phyloP scores from a whole-genome alignment of 2,888 invertebrate genomes.

The Parascotia fuliginaria region DNA sequence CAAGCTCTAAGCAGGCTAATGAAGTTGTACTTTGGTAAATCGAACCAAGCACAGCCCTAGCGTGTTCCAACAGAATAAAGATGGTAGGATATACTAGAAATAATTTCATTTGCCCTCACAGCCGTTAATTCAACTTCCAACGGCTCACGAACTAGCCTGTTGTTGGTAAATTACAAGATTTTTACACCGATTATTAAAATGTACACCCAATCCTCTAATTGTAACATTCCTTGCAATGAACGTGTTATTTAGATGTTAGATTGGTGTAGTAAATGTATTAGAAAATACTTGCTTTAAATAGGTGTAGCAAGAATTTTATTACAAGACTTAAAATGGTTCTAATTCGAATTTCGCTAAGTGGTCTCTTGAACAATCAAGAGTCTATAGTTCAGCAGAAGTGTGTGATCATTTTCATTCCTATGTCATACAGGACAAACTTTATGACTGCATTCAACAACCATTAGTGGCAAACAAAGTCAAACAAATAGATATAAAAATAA shows the following conservation, averaged over 20 bases:
- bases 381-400: too few species aligned
- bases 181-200: slow-evolving; percentile 47
- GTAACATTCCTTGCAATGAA: slow-evolving; percentile 34
- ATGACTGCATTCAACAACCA: too few species aligned
- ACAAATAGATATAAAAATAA: too few species aligned
- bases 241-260: slow-evolving; percentile 7
- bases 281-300: background rate
- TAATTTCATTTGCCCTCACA: slow-evolving; percentile 65
- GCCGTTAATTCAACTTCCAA: slow-evolving; percentile 53
- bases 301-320: background rate
- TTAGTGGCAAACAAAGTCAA: too few species aligned
- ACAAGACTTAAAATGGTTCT: too few species aligned
- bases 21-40: too few species aligned
- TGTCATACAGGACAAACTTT: too few species aligned
- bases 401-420: too few species aligned
- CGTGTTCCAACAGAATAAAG: slow-evolving; percentile 52
- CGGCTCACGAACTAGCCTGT: slow-evolving; percentile 44
- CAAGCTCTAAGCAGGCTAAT: too few species aligned
- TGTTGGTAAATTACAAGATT: slow-evolving; percentile 41
- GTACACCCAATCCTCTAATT: slow-evolving; percentile 30
- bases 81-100: slow-evolving; percentile 63
- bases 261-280: background rate
- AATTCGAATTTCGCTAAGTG: too few species aligned
- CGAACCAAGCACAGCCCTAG: slow-evolving; percentile 39
- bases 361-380: too few species aligned